A percentile compares a stretch with the other conserved stretches of the same genome.
phyloP scores from a whole-genome alignment of 1,140 invertebrate genomes.

The Ganaspis sp. region DNA sequence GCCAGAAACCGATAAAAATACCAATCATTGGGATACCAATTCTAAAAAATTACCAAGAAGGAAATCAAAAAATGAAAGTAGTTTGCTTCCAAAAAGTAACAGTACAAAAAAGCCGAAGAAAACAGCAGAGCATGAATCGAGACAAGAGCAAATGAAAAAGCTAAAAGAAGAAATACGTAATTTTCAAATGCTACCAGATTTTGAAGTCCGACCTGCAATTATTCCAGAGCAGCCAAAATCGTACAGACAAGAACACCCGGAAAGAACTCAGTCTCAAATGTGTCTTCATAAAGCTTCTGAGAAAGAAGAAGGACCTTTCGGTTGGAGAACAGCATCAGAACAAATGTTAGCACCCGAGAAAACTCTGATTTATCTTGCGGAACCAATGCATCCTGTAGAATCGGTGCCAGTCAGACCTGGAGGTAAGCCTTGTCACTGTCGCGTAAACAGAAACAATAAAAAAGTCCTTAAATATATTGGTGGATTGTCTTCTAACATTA shows the following conservation, averaged over 20 bases:
- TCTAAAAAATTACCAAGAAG: background rate
- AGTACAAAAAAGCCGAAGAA: background rate
- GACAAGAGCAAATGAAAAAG: background rate
- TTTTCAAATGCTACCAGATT: background rate
- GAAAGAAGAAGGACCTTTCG: background rate
- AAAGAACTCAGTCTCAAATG: background rate
- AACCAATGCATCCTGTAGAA: conserved; percentile 53
- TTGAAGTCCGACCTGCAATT: conserved; percentile 39
- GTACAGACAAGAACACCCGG: background rate
- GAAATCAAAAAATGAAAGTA: too few relatives aligned
- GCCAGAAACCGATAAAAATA: background rate
- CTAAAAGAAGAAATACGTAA: background rate
- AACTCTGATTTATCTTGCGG: conserved; percentile 57
- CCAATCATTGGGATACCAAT: background rate
- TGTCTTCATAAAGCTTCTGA: background rate
- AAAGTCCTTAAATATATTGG: conserved; percentile 59
- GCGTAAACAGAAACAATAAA: conserved; percentile 61
- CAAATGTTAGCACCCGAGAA: conserved; percentile 51
- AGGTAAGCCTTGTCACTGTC: conserved; percentile 60
- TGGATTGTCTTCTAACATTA: conserved; percentile 19
- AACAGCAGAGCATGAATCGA: conserved; percentile 10
- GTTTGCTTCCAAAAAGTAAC: background rate
- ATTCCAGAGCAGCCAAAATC: conserved; percentile 31
- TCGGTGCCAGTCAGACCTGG: conserved; percentile 50
- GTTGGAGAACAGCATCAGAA: conserved; percentile 52